Conservation (phyloP, 2,888 invertebrate species). For the Neria commutata region DNA sequence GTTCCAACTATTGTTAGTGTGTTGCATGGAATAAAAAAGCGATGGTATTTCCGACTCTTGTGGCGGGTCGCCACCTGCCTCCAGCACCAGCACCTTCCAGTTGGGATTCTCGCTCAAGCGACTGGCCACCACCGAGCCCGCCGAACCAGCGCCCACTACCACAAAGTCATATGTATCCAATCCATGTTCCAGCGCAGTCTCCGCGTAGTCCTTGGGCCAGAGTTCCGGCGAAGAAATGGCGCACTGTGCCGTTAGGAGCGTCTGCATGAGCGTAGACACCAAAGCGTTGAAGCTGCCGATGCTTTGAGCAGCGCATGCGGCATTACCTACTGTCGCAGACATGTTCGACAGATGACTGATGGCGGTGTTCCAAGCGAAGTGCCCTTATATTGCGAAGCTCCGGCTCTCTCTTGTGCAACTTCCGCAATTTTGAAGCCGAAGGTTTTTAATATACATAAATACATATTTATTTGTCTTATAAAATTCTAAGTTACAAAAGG, state of each 20-base stretch:
- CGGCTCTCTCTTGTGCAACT: too few relatives aligned
- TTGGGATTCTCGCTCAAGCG: slow-evolving; percentile 73
- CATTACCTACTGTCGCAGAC: too few relatives aligned
- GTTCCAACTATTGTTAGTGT: slow-evolving; percentile 45
- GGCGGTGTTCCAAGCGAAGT: too few relatives aligned
- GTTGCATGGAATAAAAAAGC: slow-evolving; percentile 41
- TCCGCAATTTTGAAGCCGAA: too few relatives aligned
- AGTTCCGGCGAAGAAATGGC: slow-evolving; percentile 61
- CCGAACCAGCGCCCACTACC: slow-evolving; percentile 67
- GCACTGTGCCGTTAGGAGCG: slow-evolving; percentile 67
- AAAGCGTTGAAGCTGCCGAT: slow-evolving; percentile 53
- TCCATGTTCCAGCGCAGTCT: slow-evolving; percentile 24
- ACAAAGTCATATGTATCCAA: slow-evolving; percentile 63
- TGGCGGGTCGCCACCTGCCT: slow-evolving; percentile 74
- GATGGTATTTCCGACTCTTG: slow-evolving; percentile 59
- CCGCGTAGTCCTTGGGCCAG: slow-evolving; percentile 64
- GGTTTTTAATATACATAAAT: too few relatives aligned
- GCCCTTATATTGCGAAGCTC: too few relatives aligned
- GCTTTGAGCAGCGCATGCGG: slow-evolving; percentile 36
- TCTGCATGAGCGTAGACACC: slow-evolving; percentile 66
- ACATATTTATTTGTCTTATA: too few relatives aligned
- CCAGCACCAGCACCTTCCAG: slow-evolving; percentile 77
- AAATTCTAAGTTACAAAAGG: too few relatives aligned
- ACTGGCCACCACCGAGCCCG: slow-evolving; percentile 67
- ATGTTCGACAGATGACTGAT: too few relatives aligned